Base-by-base conservation (phyloP, 2,797 vertebrate species). In the Neomorphus geoffroyi region DNA sequence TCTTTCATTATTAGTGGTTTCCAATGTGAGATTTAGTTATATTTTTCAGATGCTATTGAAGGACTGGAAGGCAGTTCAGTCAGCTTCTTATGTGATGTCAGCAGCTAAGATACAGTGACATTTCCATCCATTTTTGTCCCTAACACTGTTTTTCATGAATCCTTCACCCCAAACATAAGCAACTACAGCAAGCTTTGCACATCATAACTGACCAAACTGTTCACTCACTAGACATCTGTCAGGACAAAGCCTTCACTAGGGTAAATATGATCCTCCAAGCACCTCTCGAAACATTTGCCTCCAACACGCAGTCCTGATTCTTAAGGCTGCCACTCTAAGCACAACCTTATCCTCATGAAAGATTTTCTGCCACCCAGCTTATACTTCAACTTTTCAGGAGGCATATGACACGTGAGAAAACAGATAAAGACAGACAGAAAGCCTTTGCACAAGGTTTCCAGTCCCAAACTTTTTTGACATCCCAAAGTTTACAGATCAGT, bases 91-190 rank as follows among this genome's bases (percentile, higher is more conserved):
- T 2, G 14, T 24, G 37, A 22, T 12, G 9, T 32, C 57, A 78
- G 45, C 27, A 60, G 57, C 28, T 43, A 64, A 67, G n/a, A 67
- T 9, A 51, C 0, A 0, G 27, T 10, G 9, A 43, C 2, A 4
- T 37, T 66, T 86, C 54, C 51, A 82, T 66, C 51, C 2, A 7
- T 3, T 92, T 78, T 33, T 67, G 37, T n/a, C 62, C n/a, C 46
- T 33, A 26, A 7, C 8, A 17, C 37, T 60, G 53, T 64, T 35
- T 65, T 13, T 58, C 22, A 23, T 5, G 21, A 71, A 60, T 72
- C 43, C 35, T 39, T 73, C 24, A 80, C 48, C 28, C 62, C 58
- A 84, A 65, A 74, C 2, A 2, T 24, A 61, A 74, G 18, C 33
- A 90, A 57, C 23, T 37, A 30, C 23, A 69, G 39, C 1, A 1